Percentiles rank a stretch among this genome's conserved stretches.
Evolutionary conservation across 2,888 invertebrate genomes (phyloP).

Genomic region (Drosophila hawaiiensis): DNA sequence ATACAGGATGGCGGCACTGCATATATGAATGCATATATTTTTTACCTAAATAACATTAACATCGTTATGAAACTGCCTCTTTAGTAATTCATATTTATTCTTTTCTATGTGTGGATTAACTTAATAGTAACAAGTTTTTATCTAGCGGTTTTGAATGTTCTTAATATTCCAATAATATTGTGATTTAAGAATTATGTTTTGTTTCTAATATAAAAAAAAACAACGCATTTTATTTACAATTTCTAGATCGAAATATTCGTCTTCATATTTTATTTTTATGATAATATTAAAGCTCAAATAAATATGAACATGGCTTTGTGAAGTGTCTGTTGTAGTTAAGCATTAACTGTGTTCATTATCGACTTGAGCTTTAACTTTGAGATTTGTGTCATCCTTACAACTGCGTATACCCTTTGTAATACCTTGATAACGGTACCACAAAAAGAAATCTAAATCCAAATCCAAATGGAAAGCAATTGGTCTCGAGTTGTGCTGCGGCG

Average conservation of each 20-base stretch:
- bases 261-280: background rate
- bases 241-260: background rate
- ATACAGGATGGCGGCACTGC: background rate
- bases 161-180: too few relatives aligned
- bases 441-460: constrained; percentile 1
- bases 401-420: background rate
- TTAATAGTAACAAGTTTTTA: background rate
- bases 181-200: too few relatives aligned
- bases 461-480: constrained; percentile 26
- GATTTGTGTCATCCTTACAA: background rate
- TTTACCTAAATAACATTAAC: background rate
- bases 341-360: background rate
- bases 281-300: background rate
- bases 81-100: background rate
- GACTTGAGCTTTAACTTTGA: background rate
- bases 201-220: background rate
- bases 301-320: background rate
- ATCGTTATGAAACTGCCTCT: background rate
- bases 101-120: background rate
- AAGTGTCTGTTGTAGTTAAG: background rate
- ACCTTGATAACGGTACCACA: constrained; percentile 3
- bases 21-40: background rate
- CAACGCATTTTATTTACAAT: background rate
- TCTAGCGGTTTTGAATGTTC: too few relatives aligned
- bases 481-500: constrained; percentile 7